phyloP scores from a whole-genome alignment of 53 echinoderm and acorn worm species.

The Temnopleurus reevesii region DNA sequence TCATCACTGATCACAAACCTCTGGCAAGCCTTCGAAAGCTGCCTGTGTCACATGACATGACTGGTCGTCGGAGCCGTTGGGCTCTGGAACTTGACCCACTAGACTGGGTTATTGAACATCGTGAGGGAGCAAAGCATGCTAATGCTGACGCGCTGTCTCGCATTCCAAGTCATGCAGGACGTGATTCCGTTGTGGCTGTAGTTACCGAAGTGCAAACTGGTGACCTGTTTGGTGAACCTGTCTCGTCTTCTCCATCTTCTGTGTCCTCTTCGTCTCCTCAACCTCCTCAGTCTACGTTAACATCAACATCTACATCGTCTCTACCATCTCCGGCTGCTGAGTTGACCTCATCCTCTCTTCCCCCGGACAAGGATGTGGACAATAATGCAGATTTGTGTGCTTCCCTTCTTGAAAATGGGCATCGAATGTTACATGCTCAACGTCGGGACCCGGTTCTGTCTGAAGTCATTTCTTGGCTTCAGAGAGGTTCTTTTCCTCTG shows the following conservation, averaged over 20 bases:
- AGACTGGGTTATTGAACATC: conserved; percentile 67
- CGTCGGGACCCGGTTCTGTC: neutral
- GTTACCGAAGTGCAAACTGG: no score
- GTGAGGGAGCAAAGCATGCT: conserved; percentile 57
- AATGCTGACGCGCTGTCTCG: conserved; percentile 80
- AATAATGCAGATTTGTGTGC: neutral
- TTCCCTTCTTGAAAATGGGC: neutral
- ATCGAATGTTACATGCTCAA: neutral
- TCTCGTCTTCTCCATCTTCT: neutral
- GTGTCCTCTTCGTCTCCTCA: neutral
- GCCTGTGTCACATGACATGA: conserved; percentile 62
- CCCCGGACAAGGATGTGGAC: no score
- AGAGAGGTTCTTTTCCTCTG: neutral
- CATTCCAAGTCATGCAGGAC: neutral
- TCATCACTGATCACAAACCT: conserved; percentile 80
- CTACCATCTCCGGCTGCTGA: neutral
- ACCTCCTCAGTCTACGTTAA: neutral
- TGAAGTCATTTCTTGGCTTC: neutral
- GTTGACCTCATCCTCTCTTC: neutral
- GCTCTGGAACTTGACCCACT: conserved; percentile 68
- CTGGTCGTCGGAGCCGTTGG: conserved; percentile 68
- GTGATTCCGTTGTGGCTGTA: neutral
- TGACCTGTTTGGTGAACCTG: neutral
- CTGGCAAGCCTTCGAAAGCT: conserved; percentile 65
- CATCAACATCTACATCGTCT: neutral